phyloP scores from a whole-genome alignment of 2,888 invertebrate genomes.

The Pediacus dermestoides region DNA sequence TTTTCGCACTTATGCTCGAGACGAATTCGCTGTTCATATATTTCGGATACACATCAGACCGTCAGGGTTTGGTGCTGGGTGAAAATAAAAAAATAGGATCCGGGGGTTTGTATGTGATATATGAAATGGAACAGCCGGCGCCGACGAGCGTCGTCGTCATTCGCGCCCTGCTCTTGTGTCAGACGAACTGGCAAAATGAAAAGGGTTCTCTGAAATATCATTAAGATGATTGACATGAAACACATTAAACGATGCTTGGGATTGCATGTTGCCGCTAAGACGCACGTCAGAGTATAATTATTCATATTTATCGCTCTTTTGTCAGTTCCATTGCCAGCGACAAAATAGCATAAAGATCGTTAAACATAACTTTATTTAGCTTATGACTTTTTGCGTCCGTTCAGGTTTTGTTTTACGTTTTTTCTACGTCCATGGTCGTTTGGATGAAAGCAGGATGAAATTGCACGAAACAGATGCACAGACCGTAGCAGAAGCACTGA shows the following conservation, averaged over 20 bases:
- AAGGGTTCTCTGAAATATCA: slow-evolving; percentile 46
- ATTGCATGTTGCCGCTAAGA: slow-evolving; percentile 44
- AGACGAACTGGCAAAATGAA: slow-evolving; percentile 42
- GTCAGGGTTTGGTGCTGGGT: neutral
- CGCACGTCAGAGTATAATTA: slow-evolving; percentile 45
- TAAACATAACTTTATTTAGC: slow-evolving; percentile 6
- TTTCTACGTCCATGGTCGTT: too few species aligned
- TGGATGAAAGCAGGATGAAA: too few species aligned
- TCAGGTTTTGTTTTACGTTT: too few species aligned
- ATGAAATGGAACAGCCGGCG: slow-evolving; percentile 34
- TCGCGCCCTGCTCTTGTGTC: slow-evolving; percentile 31
- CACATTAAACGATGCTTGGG: slow-evolving; percentile 49
- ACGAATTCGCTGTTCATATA: slow-evolving; percentile 9
- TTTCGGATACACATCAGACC: neutral
- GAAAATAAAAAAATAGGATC: slow-evolving; percentile 2
- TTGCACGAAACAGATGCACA: too few species aligned
- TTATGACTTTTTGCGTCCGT: too few species aligned
- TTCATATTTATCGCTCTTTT: slow-evolving; percentile 45
- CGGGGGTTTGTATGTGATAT: slow-evolving; percentile 7
- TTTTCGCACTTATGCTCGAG: too few species aligned
- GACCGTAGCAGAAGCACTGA: too few species aligned
- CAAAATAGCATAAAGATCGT: slow-evolving; percentile 4
- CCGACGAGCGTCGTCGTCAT: slow-evolving; percentile 31
- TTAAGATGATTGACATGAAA: slow-evolving; percentile 50
- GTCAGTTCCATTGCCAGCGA: slow-evolving; percentile 16